phyloP scores from a whole-genome alignment of 92 coral and sea anemone species.

The Bergia sp. region DNA sequence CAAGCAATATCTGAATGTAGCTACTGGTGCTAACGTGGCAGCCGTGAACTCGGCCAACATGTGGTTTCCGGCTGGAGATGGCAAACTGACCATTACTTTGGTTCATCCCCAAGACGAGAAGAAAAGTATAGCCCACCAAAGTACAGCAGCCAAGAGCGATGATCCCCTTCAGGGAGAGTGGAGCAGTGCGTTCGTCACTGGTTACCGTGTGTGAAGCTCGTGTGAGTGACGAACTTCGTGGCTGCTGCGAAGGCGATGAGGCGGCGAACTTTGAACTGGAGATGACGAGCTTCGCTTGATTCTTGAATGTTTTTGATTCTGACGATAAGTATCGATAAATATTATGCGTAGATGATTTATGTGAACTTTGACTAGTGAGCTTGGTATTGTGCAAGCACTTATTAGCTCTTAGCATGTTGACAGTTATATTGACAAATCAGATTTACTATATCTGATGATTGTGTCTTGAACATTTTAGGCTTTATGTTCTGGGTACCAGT shows the following conservation, averaged over 20 bases:
- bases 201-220: conserved; percentile 38
- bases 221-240: not conserved
- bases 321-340: too few relatives aligned
- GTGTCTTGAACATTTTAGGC: too few relatives aligned
- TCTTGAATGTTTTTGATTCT: too few relatives aligned
- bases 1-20: conserved; percentile 73
- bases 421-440: too few relatives aligned
- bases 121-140: conserved; percentile 33
- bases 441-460: too few relatives aligned
- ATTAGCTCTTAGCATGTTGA: too few relatives aligned
- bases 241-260: not conserved
- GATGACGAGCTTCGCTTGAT: too few relatives aligned
- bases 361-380: too few relatives aligned
- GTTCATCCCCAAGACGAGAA: conserved; percentile 47
- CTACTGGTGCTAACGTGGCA: conserved; percentile 50
- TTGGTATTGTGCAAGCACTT: too few relatives aligned
- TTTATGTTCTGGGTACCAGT: too few relatives aligned
- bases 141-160: not conserved
- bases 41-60: conserved; percentile 68
- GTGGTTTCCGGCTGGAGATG: conserved; percentile 70
- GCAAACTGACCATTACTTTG: conserved; percentile 49
- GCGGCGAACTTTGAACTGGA: not conserved
- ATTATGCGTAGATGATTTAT: too few relatives aligned
- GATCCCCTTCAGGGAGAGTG: conserved; percentile 40
- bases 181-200: conserved; percentile 62